Percentiles rank a stretch among this genome's conserved stretches.
phyloP scores from a whole-genome alignment of 1,140 invertebrate species.

The Catajapyx aquilonaris region DNA sequence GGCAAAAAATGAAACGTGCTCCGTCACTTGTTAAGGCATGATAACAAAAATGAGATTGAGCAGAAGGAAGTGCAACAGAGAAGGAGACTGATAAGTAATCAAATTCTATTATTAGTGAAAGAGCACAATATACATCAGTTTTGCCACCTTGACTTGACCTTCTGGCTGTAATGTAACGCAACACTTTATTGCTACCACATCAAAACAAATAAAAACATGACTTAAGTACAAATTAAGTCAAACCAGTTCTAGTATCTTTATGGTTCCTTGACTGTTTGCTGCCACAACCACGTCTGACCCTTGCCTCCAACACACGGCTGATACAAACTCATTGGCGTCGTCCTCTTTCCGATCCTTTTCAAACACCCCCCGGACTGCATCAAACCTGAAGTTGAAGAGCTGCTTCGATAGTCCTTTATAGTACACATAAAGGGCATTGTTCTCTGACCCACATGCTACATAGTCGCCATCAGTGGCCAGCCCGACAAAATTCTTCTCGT shows the following conservation, averaged over 20 bases:
- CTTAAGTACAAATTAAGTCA: too few species aligned
- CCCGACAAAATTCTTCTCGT: slow-evolving; percentile 95
- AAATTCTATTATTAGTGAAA: background rate
- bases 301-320: slow-evolving; percentile 83
- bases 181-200: too few species aligned
- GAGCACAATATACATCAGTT: too few species aligned
- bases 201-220: too few species aligned
- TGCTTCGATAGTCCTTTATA: slow-evolving; percentile 78
- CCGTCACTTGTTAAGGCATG: too few species aligned
- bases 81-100: background rate
- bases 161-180: too few species aligned
- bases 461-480: slow-evolving; percentile 88
- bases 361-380: slow-evolving; percentile 54
- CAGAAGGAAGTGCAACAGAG: background rate
- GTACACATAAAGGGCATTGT: slow-evolving; percentile 84
- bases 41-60: too few species aligned
- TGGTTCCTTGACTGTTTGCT: slow-evolving; percentile 86
- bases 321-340: slow-evolving; percentile 83
- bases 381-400: slow-evolving; percentile 73
- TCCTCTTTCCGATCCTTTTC: slow-evolving; percentile 61
- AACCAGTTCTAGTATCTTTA: slow-evolving; percentile 63
- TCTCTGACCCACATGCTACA: slow-evolving; percentile 87
- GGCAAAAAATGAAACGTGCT: too few species aligned
- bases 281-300: slow-evolving; percentile 74
- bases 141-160: too few species aligned